Evolutionary conservation across 2,113 vertebrate genomes (phyloP).

Genomic region (Ivindomyrus marchei): DNA sequence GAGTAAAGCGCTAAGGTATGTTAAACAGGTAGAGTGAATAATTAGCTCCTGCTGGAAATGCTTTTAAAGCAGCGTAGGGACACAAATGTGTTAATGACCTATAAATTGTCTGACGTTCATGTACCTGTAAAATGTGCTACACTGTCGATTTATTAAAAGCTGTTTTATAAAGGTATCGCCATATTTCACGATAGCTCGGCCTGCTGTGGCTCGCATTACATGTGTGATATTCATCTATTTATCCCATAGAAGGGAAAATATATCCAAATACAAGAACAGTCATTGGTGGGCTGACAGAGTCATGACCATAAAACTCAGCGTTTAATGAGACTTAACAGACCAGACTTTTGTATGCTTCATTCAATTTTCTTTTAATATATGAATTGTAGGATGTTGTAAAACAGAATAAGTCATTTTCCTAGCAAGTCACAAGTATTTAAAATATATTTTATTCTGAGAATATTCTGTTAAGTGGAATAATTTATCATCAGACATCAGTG

Average conservation of each 20-base stretch:
- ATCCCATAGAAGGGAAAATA: background rate
- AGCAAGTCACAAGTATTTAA: background rate
- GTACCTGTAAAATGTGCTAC: background rate
- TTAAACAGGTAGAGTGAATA: slow-evolving; percentile 3
- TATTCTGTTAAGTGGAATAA: background rate
- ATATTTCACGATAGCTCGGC: background rate
- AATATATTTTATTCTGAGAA: background rate
- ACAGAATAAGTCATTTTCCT: background rate
- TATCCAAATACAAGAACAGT: background rate
- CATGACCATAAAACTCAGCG: background rate
- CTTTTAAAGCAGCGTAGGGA: background rate
- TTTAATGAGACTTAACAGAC: background rate
- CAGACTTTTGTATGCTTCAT: background rate
- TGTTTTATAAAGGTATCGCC: background rate
- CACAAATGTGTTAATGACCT: background rate
- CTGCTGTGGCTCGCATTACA: background rate
- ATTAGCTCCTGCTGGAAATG: background rate
- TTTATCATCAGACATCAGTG: background rate
- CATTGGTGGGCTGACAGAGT: background rate
- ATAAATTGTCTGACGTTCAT: background rate
- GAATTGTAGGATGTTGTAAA: background rate
- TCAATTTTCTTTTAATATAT: background rate
- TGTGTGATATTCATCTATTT: background rate
- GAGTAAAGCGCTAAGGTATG: background rate
- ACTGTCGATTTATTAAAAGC: background rate